These are phyloP conservation scores for Selene dorsalis DNA, from an alignment of 2,797 vertebrate genomes.

Conservation along the genomic window DNA sequence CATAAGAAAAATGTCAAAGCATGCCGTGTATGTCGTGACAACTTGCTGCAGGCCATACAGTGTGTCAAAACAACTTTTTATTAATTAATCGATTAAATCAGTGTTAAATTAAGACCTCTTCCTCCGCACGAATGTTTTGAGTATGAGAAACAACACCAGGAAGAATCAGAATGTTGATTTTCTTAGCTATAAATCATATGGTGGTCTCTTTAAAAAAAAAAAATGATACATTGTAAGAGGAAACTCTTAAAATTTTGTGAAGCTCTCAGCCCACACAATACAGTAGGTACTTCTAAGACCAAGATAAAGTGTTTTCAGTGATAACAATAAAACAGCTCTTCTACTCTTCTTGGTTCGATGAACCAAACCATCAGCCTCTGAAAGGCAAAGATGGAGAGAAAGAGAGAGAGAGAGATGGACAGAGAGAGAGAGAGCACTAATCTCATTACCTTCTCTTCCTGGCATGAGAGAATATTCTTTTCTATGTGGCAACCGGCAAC, in stretches of 20 bases:
- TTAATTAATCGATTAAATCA: constrained; percentile 31
- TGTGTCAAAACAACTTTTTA: constrained; percentile 25
- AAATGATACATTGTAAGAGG: constrained; percentile 68
- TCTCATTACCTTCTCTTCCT: constrained; percentile 80
- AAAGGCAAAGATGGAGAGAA: constrained; percentile 67
- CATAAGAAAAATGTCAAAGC: constrained; percentile 44
- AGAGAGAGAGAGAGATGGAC: constrained; percentile 53
- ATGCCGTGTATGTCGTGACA: constrained; percentile 23
- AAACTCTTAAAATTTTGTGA: constrained; percentile 67
- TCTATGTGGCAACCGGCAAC: constrained; percentile 70
- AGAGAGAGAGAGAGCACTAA: constrained; percentile 71
- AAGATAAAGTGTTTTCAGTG: constrained; percentile 72
- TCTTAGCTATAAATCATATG: constrained; percentile 57
- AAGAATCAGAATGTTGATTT: constrained; percentile 21
- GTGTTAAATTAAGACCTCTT: constrained; percentile 42
- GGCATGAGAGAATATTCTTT: constrained; percentile 78
- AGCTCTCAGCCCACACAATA: constrained; percentile 65
- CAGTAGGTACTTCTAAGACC: constrained; percentile 67
- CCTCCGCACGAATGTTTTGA: constrained; percentile 6
- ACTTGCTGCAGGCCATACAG: constrained; percentile 38
- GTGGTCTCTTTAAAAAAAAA: constrained; percentile 44
- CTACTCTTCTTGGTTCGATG: constrained; percentile 69
- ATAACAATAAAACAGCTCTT: constrained; percentile 68
- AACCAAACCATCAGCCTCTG: constrained; percentile 70
- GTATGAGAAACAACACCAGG: constrained; percentile 45